Base-by-base conservation (phyloP, 2,113 vertebrate genomes). In the Pycnonotus jocosus region DNA sequence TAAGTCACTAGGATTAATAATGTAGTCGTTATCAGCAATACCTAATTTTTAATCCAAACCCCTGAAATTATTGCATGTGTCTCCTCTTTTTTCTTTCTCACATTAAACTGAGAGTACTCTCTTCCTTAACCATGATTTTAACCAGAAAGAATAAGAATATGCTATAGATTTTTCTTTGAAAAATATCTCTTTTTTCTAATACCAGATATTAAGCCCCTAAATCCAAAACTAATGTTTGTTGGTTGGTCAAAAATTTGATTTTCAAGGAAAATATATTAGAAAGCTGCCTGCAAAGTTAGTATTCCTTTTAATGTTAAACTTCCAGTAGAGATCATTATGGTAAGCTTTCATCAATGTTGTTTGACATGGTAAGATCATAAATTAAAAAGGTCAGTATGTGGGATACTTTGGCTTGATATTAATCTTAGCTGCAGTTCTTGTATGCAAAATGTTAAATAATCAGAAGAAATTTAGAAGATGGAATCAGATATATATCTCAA, bases 131-230 rank as follows among this genome's bases (percentile, higher is more conserved):
- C 5, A 6, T 30, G 2, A 53, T 38, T 85, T 72, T 77, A 53
- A 62, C 13, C 7, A 33, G 15, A 66, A 68, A 72, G 4, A 38
- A 10, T 11, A 74, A 81, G 8, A 72, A 8, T 9, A 30, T 40
- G 15, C 3, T 30, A 37, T 20, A 35, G 0, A 42, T 33, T 62
- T 79, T 73, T 37, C 9, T 62, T 84, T 60, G 12, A 30, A 81
- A 86, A n/a, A 13, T 0, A 5, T 51, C 7, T 4, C 0, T 27
- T 35, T 37, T 48, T 45, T 56, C 40, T 24, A 61, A 51, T 17
- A 35, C 8, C 15, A 44, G 7, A 2, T 58, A 8, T 60, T 65
- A 51, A 42, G 40, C 2, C 2, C 3, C 5, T 10, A 44, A 42
- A 65, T 47, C 5, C 27, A 65, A 28, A 81, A 45, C 9, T 50